These are phyloP conservation scores for Arctopsyche grandis DNA, from an alignment of 1,140 invertebrate genomes.

Conservation along the genomic window DNA sequence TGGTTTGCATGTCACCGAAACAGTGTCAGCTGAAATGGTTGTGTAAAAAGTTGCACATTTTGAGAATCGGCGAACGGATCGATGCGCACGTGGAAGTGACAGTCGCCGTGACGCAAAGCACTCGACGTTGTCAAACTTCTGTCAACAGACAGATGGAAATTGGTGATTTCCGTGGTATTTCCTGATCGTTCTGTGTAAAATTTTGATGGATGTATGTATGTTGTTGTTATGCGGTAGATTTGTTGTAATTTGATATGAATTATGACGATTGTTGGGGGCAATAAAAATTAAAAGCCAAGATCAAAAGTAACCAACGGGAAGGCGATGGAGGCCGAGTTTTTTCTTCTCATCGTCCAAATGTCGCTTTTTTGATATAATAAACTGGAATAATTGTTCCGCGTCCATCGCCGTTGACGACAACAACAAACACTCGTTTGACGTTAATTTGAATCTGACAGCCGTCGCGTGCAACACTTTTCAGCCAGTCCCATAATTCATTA, in stretches of 20 bases:
- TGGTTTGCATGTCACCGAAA: no score
- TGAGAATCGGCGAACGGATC: constrained; percentile 14
- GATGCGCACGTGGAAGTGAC: constrained; percentile 28
- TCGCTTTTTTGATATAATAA: background rate
- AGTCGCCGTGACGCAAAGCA: background rate
- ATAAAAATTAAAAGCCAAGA: background rate
- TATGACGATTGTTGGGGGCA: background rate
- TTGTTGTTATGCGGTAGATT: background rate
- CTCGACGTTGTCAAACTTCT: background rate
- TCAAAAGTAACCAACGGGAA: no score
- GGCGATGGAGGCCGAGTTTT: background rate
- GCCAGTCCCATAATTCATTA: no score
- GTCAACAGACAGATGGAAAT: background rate
- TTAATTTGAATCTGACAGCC: background rate
- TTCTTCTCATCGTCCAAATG: background rate
- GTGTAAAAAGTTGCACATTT: background rate
- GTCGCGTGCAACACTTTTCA: background rate
- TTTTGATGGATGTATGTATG: background rate
- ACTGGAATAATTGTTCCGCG: background rate
- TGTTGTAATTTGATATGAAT: background rate
- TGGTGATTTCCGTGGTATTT: background rate
- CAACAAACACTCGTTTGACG: background rate
- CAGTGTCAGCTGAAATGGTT: no score
- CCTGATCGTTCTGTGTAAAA: background rate
- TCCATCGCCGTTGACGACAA: background rate